Evolutionary conservation across 1,140 invertebrate genomes (phyloP).

Genomic region (Drosophila setifemur): DNA sequence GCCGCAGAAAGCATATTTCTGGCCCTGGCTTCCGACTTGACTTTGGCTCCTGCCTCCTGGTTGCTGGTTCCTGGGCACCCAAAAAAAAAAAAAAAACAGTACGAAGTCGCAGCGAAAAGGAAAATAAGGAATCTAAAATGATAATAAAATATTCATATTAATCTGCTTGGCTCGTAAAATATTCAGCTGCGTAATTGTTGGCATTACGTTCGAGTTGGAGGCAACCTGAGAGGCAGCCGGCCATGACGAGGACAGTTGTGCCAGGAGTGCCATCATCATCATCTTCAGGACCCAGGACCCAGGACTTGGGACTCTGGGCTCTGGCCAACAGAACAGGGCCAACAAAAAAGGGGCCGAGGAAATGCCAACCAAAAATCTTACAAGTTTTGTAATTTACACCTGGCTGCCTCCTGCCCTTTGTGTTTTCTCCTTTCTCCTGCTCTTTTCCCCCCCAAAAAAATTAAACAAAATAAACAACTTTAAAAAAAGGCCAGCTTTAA

Average conservation of each 20-base stretch:
- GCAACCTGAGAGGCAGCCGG: constrained; percentile 22
- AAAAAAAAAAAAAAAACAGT: background rate
- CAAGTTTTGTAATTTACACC: constrained; percentile 78
- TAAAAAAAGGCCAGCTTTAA: constrained; percentile 6
- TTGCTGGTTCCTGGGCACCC: background rate
- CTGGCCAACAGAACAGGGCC: constrained; percentile 4
- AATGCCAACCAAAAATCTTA: constrained; percentile 65
- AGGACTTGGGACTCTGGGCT: no score
- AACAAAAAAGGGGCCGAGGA: constrained; percentile 23
- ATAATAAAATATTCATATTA: constrained; percentile 82
- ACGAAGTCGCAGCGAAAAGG: constrained; percentile 4
- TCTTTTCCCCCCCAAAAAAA: background rate
- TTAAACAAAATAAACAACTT: background rate
- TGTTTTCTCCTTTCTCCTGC: background rate
- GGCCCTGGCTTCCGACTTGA: constrained; percentile 55
- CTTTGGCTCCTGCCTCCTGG: constrained; percentile 39
- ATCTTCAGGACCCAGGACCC: background rate
- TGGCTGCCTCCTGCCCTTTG: constrained; percentile 47
- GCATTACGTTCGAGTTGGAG: constrained; percentile 60
- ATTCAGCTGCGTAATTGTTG: constrained; percentile 80
- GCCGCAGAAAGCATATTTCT: constrained; percentile 77
- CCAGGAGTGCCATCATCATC: constrained; percentile 29
- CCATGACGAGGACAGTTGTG: constrained; percentile 33
- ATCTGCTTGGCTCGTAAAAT: constrained; percentile 80
- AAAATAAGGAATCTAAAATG: constrained; percentile 75